Evolutionary conservation across 2,113 vertebrate genomes (phyloP), one percentile per base, ranked within the genome.

Genomic region (Oncorhynchus kisutch): DNA sequence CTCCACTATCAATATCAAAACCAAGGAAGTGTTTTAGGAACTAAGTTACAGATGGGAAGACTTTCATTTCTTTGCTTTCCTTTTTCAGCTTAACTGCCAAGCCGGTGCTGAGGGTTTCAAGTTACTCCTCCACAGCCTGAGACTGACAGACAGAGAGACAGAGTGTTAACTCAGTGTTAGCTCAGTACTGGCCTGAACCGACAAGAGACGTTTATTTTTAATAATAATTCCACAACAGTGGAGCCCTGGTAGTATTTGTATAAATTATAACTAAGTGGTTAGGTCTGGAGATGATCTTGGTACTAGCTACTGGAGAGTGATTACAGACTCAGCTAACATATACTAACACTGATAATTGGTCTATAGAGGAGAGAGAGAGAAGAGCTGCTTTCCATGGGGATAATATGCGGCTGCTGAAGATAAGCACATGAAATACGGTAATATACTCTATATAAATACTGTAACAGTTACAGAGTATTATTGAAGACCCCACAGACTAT

Each of bases 201-300:
- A 75, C 72, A 12, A 34, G 66, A 82, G 76, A 75, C 81, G 91
- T 92, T 92, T 91, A 88, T 93, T 92, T 92, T 90, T 86, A 88
- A 88, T 91, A 91, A 92, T 92, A 90, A 92, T 88, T 87, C 76
- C 80, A 86, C 80, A 89, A 90, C 76, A 88, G 74, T 34, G 72
- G 76, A 54, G 79, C 77, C 82, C 77, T 77, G 71, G 86, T 68
- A 86, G 77, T 87, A 88, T 90, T 91, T 92, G 79, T 89, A 83
- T 79, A 90, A 91, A 86, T 90, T 89, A 88, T 86, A 83, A 83
- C 81, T 91, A 91, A 93, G 88, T 86, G 89, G 79, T 94, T 91
- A 88, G 85, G 87, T 84, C 90, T 84, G 88, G 83, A 81, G 86
- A 75, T 80, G 81, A 73, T 87, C 85, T 54, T 75, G 24, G 59